phyloP scores from a whole-genome alignment of 2,888 invertebrate species.

The Luperina testacea region DNA sequence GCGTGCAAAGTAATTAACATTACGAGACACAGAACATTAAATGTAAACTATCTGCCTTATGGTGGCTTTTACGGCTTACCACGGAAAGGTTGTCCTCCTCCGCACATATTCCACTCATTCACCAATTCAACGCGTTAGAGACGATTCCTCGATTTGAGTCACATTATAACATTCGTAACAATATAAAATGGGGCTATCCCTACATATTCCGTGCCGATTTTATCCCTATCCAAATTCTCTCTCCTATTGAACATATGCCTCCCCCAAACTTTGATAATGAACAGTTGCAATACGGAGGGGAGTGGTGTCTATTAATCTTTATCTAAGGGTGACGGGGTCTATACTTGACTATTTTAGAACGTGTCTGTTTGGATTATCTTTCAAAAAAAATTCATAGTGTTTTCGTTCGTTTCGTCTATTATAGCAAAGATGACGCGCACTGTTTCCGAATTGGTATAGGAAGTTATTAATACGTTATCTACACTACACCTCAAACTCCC shows the following conservation, averaged over 20 bases:
- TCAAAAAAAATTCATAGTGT: not conserved
- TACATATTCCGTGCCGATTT: conserved; percentile 3
- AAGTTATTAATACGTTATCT: not conserved
- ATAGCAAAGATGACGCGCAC: not conserved
- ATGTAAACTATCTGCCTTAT: not conserved
- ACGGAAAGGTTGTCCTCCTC: not conserved
- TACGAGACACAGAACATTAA: not conserved
- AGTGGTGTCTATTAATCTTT: conserved; percentile 41
- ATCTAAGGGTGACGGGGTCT: conserved; percentile 32
- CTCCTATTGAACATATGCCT: conserved; percentile 14
- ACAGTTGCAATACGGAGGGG: conserved; percentile 40
- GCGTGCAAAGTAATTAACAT: not conserved
- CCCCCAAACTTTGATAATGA: conserved; percentile 39
- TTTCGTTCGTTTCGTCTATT: not conserved
- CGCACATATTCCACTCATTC: not conserved
- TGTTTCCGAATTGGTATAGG: not conserved
- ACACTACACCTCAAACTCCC: not conserved
- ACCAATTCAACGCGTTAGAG: not conserved
- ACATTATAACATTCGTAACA: not conserved
- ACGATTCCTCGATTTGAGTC: conserved; percentile 4
- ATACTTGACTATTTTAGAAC: conserved; percentile 20
- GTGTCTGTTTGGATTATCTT: not conserved
- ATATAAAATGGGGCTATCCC: conserved; percentile 21
- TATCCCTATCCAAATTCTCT: conserved; percentile 18
- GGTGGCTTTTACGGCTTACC: not conserved